These are phyloP conservation scores for Eledona agricola DNA, from an alignment of 2,888 invertebrate genomes.

Conservation along the genomic window DNA sequence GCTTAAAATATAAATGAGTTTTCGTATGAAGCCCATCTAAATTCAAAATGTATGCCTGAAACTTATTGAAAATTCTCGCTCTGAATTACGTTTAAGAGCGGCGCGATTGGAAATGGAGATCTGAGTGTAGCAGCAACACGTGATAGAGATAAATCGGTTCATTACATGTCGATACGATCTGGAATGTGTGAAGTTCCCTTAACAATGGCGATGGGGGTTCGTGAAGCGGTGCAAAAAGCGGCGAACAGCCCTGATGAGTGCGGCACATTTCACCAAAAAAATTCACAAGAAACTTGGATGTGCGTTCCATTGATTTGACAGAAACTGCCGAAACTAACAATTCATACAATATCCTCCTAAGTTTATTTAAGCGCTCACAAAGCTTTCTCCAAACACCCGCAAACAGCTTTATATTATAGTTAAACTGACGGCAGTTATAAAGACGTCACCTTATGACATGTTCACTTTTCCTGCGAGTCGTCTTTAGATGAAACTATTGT, in stretches of 20 bases:
- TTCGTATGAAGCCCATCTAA: slow-evolving; percentile 34
- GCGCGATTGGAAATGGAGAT: slow-evolving; percentile 48
- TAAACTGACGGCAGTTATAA: no score
- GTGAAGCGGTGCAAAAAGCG: neutral
- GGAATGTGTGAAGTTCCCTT: slow-evolving; percentile 40
- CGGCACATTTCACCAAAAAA: no score
- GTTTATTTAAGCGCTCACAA: no score
- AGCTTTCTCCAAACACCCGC: no score
- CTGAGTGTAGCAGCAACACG: slow-evolving; percentile 46
- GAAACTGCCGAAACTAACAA: no score
- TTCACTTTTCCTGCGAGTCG: slow-evolving; percentile 11
- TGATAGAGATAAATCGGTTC: slow-evolving; percentile 53
- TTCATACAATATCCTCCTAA: no score
- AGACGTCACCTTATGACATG: slow-evolving; percentile 5
- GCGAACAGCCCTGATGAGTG: neutral
- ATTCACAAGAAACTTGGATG: no score
- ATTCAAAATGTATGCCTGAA: slow-evolving; percentile 41
- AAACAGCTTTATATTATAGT: slow-evolving; percentile 6
- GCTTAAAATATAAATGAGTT: slow-evolving; percentile 45
- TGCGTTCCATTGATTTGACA: no score
- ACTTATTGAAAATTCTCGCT: slow-evolving; percentile 51
- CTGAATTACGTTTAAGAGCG: slow-evolving; percentile 47
- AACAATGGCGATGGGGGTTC: slow-evolving; percentile 35
- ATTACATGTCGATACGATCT: slow-evolving; percentile 49
- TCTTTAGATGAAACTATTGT: slow-evolving; percentile 7